Percentiles rank a stretch among this genome's conserved stretches.
These are phyloP conservation scores for Bubalus kerabau DNA, from an alignment of 2,113 vertebrate species.

Conservation along the genomic window DNA sequence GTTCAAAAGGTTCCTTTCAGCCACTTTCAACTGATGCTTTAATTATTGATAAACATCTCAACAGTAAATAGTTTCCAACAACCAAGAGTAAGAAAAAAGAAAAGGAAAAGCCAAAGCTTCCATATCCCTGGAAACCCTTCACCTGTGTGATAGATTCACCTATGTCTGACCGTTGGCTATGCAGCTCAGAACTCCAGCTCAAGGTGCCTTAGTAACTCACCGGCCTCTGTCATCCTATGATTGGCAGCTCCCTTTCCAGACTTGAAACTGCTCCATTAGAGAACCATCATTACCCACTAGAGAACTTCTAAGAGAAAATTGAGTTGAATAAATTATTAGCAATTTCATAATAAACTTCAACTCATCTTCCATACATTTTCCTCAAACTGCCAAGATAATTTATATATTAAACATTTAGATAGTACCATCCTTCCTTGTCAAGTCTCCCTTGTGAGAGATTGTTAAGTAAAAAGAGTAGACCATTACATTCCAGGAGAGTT, in stretches of 20 bases:
- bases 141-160: not conserved
- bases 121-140: not conserved
- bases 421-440: conserved; percentile 70
- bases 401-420: conserved; percentile 77
- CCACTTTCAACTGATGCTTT: not conserved
- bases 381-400: conserved; percentile 71
- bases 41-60: not conserved
- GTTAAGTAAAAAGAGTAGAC: conserved; percentile 46
- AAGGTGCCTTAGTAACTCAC: not conserved
- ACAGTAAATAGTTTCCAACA: not conserved
- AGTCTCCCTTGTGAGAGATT: not conserved
- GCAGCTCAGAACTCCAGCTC: not conserved
- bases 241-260: not conserved
- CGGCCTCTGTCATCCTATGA: not conserved
- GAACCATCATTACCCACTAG: conserved; percentile 42
- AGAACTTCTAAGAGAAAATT: conserved; percentile 64
- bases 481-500: conserved; percentile 48
- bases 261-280: conserved; percentile 31
- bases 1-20: not conserved
- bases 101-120: not conserved
- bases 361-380: conserved; percentile 71
- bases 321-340: conserved; percentile 75
- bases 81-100: not conserved
- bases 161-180: not conserved
- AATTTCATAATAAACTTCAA: conserved; percentile 74